Base-by-base conservation (phyloP, 2,888 invertebrate genomes). In the Ochropleura plecta region DNA sequence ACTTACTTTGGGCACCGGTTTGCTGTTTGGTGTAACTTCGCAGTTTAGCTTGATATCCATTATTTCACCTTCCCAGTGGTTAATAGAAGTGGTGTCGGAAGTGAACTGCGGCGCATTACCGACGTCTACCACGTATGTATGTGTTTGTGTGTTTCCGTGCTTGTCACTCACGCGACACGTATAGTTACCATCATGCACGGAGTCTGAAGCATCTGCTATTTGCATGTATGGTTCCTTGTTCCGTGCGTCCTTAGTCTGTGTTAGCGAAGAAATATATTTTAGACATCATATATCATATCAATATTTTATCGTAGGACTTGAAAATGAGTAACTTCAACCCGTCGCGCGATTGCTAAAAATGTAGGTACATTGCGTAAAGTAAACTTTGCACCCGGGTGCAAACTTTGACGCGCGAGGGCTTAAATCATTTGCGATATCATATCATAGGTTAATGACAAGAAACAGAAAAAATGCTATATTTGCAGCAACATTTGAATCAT, bases 81-180 rank as follows among this genome's bases (percentile, higher is more conserved):
- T 76, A 60, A 76, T 18, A 10, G 12, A 5, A 42, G 9, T 12
- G 16, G 1, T 0, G 0, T 42, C 16, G 18, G 8, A 12, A 30
- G 0, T 0, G 12, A 76, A 76, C 5, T 1, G 40, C 0, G 89
- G 89, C 0, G 75, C 59, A 9, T 9, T 64, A 9, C 88, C 89
- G 3, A 89, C 84, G 0, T 83, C 63, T 0, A 89, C 84, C 3
- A 73, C 72, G 30, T 83, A 87, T 0, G 89, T 87, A 8, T 84
- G 78, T 67, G 85, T 85, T 7, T 65, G 16, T 46, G 77, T 70
- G 2, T 78, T 42, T 9, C 87, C 86, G 8, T 79, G 66, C n/a
- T 64, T 70, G 65, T 83, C 85, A 20, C 80, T 88, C 18, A 85
- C 87, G 44, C 77, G 86, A 14, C 88, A 88, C 0, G 85, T 87